A percentile compares a stretch with the other conserved stretches of the same genome.
Conservation (phyloP, 2,797 vertebrate species). For the Halcyon chelicuti region DNA sequence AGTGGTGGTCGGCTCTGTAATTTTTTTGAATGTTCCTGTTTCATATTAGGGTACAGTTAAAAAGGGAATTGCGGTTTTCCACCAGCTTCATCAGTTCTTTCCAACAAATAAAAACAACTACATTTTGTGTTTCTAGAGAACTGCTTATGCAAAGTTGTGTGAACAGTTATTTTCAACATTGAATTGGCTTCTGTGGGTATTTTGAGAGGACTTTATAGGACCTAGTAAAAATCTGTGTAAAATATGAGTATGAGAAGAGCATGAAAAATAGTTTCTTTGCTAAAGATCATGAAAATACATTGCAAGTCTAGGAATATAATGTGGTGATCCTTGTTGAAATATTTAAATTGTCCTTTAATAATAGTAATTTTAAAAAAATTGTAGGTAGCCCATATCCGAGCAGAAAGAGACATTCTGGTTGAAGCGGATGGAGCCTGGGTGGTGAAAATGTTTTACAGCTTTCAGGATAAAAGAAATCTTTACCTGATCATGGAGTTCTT, state of each 20-base stretch:
- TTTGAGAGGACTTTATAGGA: background rate
- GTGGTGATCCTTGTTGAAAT: background rate
- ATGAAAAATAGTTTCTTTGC: background rate
- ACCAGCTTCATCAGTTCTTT: background rate
- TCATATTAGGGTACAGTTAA: background rate
- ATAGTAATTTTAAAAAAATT: background rate
- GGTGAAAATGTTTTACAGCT: constrained; percentile 99
- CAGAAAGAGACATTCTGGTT: constrained; percentile 96
- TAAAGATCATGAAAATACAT: background rate
- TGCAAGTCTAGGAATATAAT: background rate
- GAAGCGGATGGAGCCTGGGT: constrained; percentile 98
- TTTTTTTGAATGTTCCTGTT: background rate
- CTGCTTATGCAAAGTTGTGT: background rate
- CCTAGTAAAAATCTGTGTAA: background rate
- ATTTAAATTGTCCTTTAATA: background rate
- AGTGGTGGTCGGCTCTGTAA: background rate
- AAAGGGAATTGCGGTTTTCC: background rate
- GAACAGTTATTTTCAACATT: background rate
- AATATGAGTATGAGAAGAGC: background rate
- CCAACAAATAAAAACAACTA: background rate
- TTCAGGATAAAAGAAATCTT: constrained; percentile 98
- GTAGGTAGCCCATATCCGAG: constrained; percentile 96
- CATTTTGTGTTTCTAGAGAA: background rate
- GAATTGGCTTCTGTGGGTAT: background rate
- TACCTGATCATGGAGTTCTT: constrained; percentile 99